Conservation (phyloP, 2,113 vertebrate genomes). For the Hydropotes inermis region DNA sequence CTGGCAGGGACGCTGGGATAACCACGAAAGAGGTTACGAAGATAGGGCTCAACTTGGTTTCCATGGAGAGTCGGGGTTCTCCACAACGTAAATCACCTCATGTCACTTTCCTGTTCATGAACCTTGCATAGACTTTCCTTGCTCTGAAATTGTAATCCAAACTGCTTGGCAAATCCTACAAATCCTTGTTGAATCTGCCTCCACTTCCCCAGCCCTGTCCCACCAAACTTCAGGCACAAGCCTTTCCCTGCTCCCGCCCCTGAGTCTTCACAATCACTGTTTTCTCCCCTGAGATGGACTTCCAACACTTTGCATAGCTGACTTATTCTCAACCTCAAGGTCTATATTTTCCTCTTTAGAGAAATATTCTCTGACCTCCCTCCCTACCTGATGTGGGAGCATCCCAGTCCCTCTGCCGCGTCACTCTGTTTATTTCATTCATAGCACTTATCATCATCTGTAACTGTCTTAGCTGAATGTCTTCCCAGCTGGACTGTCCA, state of each 20-base stretch:
- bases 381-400: background rate
- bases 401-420: background rate
- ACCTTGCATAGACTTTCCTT: background rate
- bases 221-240: background rate
- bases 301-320: background rate
- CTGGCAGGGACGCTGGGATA: background rate
- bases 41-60: background rate
- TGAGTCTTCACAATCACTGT: background rate
- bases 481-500: background rate
- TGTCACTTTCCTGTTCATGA: background rate
- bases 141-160: background rate
- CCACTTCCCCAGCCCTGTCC: too few species aligned
- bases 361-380: background rate
- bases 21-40: background rate
- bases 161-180: background rate
- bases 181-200: background rate
- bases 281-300: background rate
- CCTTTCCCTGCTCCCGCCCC: background rate
- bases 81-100: background rate
- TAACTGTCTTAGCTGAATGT: background rate
- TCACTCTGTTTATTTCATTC: too few species aligned
- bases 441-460: background rate
- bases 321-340: background rate
- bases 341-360: background rate
- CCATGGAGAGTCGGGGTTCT: background rate